These are phyloP conservation scores for Thalassaphorura encarpata DNA, from an alignment of 1,140 invertebrate species.

Conservation along the genomic window DNA sequence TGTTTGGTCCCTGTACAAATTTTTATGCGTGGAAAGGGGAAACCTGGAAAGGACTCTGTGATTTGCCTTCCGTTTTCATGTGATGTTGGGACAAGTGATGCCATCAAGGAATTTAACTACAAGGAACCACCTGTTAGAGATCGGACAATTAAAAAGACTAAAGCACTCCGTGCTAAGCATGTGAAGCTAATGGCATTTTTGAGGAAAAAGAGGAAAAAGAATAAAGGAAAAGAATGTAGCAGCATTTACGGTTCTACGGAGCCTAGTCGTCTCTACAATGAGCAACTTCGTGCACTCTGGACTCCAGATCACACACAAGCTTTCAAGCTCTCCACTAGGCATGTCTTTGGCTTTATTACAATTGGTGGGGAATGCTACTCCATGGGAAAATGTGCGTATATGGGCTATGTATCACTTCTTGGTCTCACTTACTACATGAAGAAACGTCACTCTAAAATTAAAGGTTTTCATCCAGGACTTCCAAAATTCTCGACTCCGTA, in stretches of 20 bases:
- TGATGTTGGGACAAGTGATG: conserved; percentile 43
- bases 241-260: conserved; percentile 13
- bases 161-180: conserved; percentile 46
- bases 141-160: conserved; percentile 44
- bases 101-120: conserved; percentile 38
- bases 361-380: conserved; percentile 8
- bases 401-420: conserved; percentile 21
- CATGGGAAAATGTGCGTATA: conserved; percentile 12
- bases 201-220: conserved; percentile 46
- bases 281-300: conserved; percentile 56
- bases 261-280: conserved; percentile 28
- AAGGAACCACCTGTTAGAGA: conserved; percentile 37
- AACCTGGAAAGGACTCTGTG: conserved; percentile 43
- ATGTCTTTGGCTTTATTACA: conserved; percentile 15
- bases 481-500: too few species aligned
- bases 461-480: too few species aligned
- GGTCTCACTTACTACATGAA: too few species aligned
- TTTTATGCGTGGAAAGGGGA: conserved; percentile 26
- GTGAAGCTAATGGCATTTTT: conserved; percentile 46
- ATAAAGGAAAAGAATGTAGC: conserved; percentile 28
- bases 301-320: conserved; percentile 45
- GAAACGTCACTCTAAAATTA: too few species aligned
- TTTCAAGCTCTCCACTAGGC: neutral
- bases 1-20: conserved; percentile 33
- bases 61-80: conserved; percentile 51